Evolutionary conservation across 2,113 vertebrate genomes (phyloP).

Genomic region (Paradisaea rubra): DNA sequence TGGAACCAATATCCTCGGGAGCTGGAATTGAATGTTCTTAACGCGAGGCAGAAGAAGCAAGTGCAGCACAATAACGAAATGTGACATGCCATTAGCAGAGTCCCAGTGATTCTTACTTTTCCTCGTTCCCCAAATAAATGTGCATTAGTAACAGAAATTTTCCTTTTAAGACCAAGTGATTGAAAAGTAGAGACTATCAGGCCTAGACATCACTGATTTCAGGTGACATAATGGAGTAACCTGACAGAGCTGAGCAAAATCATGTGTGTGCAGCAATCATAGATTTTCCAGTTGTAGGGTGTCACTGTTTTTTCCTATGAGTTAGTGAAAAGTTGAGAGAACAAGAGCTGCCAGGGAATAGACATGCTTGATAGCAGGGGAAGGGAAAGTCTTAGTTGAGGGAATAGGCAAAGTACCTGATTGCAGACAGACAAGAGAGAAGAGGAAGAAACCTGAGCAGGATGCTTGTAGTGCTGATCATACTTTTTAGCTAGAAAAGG

Average conservation of each 20-base stretch:
- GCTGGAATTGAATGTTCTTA: constrained; percentile 39
- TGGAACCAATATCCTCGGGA: constrained; percentile 48
- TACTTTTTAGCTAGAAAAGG: neutral
- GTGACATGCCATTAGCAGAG: constrained; percentile 24
- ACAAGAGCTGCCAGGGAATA: neutral
- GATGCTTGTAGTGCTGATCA: neutral
- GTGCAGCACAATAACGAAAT: constrained; percentile 26
- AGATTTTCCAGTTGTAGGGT: neutral
- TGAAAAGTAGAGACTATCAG: neutral
- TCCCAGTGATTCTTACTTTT: neutral
- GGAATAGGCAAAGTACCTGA: neutral
- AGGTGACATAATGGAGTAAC: neutral
- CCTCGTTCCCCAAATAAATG: neutral
- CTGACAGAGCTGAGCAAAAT: neutral
- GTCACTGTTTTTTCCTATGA: neutral
- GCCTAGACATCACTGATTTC: neutral
- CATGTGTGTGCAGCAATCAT: neutral
- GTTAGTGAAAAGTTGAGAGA: neutral
- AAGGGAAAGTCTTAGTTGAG: neutral
- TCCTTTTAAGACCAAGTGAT: neutral
- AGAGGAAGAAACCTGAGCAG: neutral
- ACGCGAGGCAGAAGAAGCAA: neutral
- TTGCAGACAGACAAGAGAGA: neutral
- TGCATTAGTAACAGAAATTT: neutral
- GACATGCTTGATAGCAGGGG: neutral